Conservation (phyloP, 2,888 invertebrate genomes). For the Julus scandinavius region DNA sequence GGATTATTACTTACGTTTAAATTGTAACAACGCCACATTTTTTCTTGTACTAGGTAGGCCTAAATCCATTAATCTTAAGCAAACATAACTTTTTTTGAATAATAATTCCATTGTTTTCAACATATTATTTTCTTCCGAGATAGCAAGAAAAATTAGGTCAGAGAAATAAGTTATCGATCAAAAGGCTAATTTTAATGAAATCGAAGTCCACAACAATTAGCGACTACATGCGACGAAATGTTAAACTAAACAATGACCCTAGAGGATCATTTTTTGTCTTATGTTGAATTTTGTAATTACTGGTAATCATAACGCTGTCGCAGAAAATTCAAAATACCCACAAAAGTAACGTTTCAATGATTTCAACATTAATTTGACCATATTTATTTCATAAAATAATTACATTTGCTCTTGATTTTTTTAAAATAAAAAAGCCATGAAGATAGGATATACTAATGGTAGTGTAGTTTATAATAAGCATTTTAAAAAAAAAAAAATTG, state of each 20-base stretch:
- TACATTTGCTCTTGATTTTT: no score
- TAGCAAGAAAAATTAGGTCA: background rate
- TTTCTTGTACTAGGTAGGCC: background rate
- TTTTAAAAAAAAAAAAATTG: no score
- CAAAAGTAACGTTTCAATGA: no score
- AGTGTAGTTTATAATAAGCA: no score
- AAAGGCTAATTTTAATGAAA: background rate
- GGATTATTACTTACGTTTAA: background rate
- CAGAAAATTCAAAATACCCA: no score
- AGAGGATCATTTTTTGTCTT: no score
- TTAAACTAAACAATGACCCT: background rate
- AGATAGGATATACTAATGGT: no score
- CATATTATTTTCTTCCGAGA: background rate
- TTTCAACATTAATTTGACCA: no score
- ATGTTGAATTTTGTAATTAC: no score
- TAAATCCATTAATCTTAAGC: background rate
- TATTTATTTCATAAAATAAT: no score
- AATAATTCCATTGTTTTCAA: conserved; percentile 31
- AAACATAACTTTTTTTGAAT: background rate
- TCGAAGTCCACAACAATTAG: background rate
- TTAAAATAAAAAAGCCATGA: no score
- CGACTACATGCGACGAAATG: background rate
- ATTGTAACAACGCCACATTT: background rate
- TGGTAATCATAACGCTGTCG: background rate
- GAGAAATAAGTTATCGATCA: background rate